These are phyloP conservation scores for Linhomoeus sp. DNA, from an alignment of 2,888 invertebrate genomes.

Conservation along the genomic window DNA sequence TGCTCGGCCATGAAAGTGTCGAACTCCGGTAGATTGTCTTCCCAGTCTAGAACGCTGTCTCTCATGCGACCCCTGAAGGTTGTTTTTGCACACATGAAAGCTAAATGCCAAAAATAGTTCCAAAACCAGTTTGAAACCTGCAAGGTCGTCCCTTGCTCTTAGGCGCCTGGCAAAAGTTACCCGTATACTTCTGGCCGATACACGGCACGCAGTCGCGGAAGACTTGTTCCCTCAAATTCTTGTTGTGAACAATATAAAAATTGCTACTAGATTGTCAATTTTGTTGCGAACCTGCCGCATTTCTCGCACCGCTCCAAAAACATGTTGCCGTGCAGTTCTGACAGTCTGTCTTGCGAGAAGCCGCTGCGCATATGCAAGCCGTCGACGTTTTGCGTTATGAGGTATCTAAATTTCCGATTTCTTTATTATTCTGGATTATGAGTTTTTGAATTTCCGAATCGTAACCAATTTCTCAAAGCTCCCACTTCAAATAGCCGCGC, in stretches of 20 bases:
- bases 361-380: slow-evolving; percentile 83
- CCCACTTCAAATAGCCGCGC: slow-evolving; percentile 27
- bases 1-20: slow-evolving; percentile 45
- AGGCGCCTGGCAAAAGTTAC: slow-evolving; percentile 44
- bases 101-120: too few relatives aligned
- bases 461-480: too few relatives aligned
- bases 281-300: slow-evolving; percentile 49
- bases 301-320: slow-evolving; percentile 77
- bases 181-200: slow-evolving; percentile 53
- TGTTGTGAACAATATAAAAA: too few relatives aligned
- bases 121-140: slow-evolving; percentile 1
- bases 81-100: too few relatives aligned
- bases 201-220: slow-evolving; percentile 40
- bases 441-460: too few relatives aligned
- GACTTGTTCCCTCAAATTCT: slow-evolving; percentile 24
- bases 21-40: slow-evolving; percentile 55
- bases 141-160: slow-evolving; percentile 23
- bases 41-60: slow-evolving; percentile 93
- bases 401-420: slow-evolving; percentile 59
- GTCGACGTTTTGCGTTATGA: slow-evolving; percentile 94
- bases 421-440: too few relatives aligned
- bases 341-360: slow-evolving; percentile 51
- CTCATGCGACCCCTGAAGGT: slow-evolving; percentile 51
- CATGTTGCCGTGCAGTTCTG: slow-evolving; percentile 95
- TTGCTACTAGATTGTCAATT: too few relatives aligned